Conservation (phyloP, 2,113 vertebrate genomes). For the Delphinus delphis region DNA sequence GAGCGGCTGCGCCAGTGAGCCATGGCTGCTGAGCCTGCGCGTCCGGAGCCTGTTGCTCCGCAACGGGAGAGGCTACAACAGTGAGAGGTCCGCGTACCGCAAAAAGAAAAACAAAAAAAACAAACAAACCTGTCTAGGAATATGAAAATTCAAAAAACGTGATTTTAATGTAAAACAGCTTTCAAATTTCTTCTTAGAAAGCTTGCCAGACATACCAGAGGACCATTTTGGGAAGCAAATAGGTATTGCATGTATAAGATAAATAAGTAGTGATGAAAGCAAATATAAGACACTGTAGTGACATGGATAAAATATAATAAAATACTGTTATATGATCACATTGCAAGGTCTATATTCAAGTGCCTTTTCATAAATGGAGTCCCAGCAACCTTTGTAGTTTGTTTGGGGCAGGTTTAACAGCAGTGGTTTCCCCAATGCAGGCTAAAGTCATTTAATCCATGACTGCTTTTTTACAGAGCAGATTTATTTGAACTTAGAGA, state of each 20-base stretch:
- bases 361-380: neutral
- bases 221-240: neutral
- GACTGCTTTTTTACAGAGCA: neutral
- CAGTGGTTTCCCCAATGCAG: neutral
- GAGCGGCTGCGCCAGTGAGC: too few relatives aligned
- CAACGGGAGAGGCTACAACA: too few relatives aligned
- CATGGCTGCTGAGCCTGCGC: too few relatives aligned
- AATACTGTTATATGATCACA: neutral
- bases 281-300: neutral
- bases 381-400: neutral
- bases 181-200: conserved; percentile 41
- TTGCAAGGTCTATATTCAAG: neutral
- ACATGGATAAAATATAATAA: neutral
- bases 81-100: too few relatives aligned
- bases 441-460: neutral
- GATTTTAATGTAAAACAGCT: conserved; percentile 46
- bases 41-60: too few relatives aligned
- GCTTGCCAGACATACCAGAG: neutral
- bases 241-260: neutral
- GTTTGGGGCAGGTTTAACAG: neutral
- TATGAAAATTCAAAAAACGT: conserved; percentile 14
- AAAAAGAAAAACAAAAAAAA: too few relatives aligned
- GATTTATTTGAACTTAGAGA: conserved; percentile 57
- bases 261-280: neutral
- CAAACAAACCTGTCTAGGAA: neutral